Percentiles rank a stretch among this genome's conserved stretches.
These are phyloP conservation scores for Rhipidura dahli DNA, from an alignment of 2,113 vertebrate genomes.

Conservation along the genomic window DNA sequence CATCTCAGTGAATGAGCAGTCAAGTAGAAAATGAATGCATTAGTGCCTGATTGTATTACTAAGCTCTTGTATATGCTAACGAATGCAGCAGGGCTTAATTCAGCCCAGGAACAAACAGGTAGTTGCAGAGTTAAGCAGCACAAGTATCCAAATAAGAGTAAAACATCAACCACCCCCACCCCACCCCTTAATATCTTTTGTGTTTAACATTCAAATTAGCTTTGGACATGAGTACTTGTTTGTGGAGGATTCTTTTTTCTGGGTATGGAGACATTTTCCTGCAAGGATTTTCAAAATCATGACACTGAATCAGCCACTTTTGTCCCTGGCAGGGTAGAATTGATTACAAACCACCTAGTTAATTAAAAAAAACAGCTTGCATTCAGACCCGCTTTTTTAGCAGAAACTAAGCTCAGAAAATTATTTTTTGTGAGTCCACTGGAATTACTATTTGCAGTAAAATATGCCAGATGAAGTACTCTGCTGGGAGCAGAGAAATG, in stretches of 20 bases:
- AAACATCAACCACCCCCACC: too few relatives aligned
- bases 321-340: not conserved
- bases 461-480: not conserved
- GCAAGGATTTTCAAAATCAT: not conserved
- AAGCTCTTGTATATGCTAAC: constrained; percentile 19
- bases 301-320: constrained; percentile 3
- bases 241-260: constrained; percentile 20
- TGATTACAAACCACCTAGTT: constrained; percentile 31
- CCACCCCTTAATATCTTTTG: not conserved
- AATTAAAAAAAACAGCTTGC: constrained; percentile 34
- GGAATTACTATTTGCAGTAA: constrained; percentile 16
- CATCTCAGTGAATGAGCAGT: constrained; percentile 76
- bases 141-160: not conserved
- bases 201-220: constrained; percentile 12
- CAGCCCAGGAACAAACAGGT: constrained; percentile 39
- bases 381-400: constrained; percentile 11
- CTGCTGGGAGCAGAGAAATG: not conserved
- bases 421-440: not conserved
- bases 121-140: constrained; percentile 35
- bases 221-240: not conserved
- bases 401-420: constrained; percentile 7
- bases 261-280: not conserved
- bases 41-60: constrained; percentile 77
- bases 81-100: not conserved
- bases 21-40: constrained; percentile 83